phyloP scores from a whole-genome alignment of 2,113 vertebrate species.

The Miniopterus natalensis region DNA sequence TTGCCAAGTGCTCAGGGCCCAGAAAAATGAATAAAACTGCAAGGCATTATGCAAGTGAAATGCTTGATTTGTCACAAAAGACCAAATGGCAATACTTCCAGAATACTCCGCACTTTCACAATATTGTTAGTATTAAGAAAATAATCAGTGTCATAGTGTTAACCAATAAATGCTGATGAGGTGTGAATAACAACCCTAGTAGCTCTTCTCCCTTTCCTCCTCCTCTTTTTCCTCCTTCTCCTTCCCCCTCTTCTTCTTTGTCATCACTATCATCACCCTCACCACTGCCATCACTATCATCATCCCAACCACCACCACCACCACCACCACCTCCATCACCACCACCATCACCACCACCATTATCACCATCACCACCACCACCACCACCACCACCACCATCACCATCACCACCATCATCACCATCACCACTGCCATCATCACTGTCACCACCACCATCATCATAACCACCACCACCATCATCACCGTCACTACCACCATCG shows the following conservation, averaged over 20 bases:
- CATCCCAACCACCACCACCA: accelerated
- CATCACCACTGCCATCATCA: too few species aligned
- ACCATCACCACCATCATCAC: too few species aligned
- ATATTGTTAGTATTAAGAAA: neutral
- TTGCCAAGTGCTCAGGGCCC: neutral
- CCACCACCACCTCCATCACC: neutral
- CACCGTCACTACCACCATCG: too few species aligned
- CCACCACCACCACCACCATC: too few species aligned
- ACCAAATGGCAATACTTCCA: neutral
- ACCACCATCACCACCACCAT: too few species aligned
- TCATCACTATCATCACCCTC: neutral
- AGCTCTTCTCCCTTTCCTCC: neutral
- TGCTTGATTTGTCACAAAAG: neutral
- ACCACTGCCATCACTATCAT: neutral
- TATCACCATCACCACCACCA: too few species aligned
- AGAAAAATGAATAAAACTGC: neutral
- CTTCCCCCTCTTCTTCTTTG: neutral
- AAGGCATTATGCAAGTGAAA: neutral
- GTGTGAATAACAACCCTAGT: accelerated
- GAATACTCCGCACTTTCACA: neutral
- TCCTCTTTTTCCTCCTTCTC: neutral
- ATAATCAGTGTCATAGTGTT: neutral
- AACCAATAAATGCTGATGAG: neutral
- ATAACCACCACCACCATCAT: neutral
- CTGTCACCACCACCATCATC: neutral